Conservation (phyloP, 2,888 invertebrate species). For the Hypomecis atomaria region DNA sequence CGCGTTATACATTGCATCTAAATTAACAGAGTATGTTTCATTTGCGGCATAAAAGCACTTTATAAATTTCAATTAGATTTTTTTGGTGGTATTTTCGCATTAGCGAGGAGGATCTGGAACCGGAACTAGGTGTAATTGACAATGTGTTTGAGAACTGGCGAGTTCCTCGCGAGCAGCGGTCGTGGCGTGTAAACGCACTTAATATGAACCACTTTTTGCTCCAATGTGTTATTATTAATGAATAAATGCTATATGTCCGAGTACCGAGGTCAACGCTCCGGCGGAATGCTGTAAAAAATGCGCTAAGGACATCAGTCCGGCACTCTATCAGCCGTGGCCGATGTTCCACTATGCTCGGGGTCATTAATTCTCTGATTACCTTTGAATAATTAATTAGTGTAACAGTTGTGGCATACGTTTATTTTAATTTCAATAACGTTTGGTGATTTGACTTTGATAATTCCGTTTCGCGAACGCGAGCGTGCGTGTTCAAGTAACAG, state of each 20-base stretch:
- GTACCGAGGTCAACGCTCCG: constrained; percentile 77
- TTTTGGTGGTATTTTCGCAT: constrained; percentile 63
- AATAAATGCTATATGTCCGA: constrained; percentile 74
- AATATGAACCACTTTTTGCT: constrained; percentile 76
- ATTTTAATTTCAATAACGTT: constrained; percentile 22
- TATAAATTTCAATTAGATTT: constrained; percentile 68
- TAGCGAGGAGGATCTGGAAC: constrained; percentile 77
- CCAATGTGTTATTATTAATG: constrained; percentile 73
- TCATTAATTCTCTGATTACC: constrained; percentile 68
- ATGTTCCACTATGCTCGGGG: constrained; percentile 59
- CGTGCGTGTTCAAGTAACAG: constrained; percentile 22
- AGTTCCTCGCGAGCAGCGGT: constrained; percentile 43
- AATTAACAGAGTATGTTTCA: constrained; percentile 50
- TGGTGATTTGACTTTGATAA: constrained; percentile 7
- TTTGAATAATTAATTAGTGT: constrained; percentile 64
- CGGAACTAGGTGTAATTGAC: constrained; percentile 77
- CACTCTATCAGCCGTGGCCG: constrained; percentile 64
- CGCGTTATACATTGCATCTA: constrained; percentile 46
- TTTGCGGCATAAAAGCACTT: constrained; percentile 62
- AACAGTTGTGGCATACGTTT: constrained; percentile 34
- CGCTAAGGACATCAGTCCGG: constrained; percentile 73
- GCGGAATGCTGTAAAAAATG: constrained; percentile 79
- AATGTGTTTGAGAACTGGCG: constrained; percentile 49
- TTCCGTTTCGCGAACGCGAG: neutral
- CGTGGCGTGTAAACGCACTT: constrained; percentile 66